A percentile compares a stretch with the other conserved stretches of the same genome.
These are phyloP conservation scores for Hyposoter didymator DNA, from an alignment of 2,888 invertebrate species.

Conservation along the genomic window DNA sequence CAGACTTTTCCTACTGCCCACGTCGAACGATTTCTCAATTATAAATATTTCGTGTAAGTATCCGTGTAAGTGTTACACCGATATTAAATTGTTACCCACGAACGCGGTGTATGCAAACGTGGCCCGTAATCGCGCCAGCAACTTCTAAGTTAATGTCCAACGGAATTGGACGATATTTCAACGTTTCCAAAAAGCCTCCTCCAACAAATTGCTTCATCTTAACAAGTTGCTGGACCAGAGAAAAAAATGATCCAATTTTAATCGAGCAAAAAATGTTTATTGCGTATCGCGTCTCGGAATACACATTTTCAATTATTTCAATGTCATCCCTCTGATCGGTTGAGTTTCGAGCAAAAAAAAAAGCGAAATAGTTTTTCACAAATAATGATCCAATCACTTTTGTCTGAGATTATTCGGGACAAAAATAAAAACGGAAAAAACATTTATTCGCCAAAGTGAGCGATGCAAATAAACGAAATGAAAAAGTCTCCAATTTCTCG, in stretches of 20 bases:
- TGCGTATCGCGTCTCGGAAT: neutral
- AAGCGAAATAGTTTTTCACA: neutral
- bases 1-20: no score
- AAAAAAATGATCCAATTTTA: neutral
- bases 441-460: neutral
- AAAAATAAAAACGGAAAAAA: neutral
- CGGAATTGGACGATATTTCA: constrained; percentile 17
- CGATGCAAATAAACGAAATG: neutral
- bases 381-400: neutral
- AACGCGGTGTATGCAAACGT: neutral
- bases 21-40: constrained; percentile 40
- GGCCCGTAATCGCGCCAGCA: neutral
- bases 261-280: neutral
- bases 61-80: constrained; percentile 26
- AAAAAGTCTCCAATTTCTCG: neutral
- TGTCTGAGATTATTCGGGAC: neutral
- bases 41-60: constrained; percentile 36
- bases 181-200: neutral
- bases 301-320: neutral
- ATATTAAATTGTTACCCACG: constrained; percentile 13
- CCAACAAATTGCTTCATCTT: neutral
- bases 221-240: neutral
- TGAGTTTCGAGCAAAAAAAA: neutral
- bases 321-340: neutral
- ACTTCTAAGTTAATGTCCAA: constrained; percentile 21